These are phyloP conservation scores for Eumeta japonica DNA, from an alignment of 1,140 invertebrate genomes.

Conservation along the genomic window DNA sequence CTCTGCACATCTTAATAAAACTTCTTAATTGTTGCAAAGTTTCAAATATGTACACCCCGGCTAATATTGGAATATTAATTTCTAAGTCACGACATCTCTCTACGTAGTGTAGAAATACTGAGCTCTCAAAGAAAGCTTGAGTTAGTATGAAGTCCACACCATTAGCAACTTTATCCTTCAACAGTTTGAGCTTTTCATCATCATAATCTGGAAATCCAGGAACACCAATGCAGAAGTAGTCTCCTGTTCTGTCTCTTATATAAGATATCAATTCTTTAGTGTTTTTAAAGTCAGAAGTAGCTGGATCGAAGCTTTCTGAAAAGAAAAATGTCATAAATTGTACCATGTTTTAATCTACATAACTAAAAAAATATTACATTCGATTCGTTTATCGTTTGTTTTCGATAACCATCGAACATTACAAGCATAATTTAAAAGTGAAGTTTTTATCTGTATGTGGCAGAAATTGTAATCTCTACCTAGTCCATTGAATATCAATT, in stretches of 20 bases:
- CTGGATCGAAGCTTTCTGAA: constrained; percentile 32
- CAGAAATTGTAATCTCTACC: no score
- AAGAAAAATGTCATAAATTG: constrained; percentile 11
- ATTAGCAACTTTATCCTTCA: constrained; percentile 37
- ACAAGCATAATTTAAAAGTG: no score
- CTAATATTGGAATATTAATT: constrained; percentile 34
- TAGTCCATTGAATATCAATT: no score
- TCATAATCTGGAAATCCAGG: constrained; percentile 30
- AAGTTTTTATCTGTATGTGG: no score
- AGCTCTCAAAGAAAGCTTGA: constrained; percentile 42
- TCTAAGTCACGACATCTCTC: constrained; percentile 24
- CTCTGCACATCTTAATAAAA: constrained; percentile 33
- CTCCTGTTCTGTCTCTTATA: constrained; percentile 26
- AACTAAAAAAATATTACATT: background rate
- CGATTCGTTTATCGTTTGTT: no score
- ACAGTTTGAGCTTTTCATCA: constrained; percentile 22
- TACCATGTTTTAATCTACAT: background rate
- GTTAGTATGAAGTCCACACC: constrained; percentile 49
- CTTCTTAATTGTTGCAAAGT: constrained; percentile 21
- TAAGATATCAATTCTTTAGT: constrained; percentile 31
- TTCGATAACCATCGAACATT: no score
- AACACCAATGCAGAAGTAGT: constrained; percentile 49
- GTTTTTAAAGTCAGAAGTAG: constrained; percentile 29
- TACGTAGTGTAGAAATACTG: constrained; percentile 24
- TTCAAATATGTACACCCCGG: constrained; percentile 41